Base-by-base conservation (phyloP, 2,888 invertebrate genomes). In the Drosophila mayaguana region DNA sequence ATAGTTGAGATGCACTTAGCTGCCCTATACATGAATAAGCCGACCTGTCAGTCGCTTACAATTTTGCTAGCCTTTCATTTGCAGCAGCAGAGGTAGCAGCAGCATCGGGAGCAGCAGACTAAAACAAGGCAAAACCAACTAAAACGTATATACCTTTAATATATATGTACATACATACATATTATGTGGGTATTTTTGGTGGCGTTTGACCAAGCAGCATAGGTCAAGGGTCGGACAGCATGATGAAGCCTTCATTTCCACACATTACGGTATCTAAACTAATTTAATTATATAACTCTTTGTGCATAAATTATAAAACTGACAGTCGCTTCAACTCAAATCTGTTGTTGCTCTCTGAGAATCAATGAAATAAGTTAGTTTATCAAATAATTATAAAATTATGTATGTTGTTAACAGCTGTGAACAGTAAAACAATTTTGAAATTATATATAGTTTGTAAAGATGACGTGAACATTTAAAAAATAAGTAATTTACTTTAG, bases 11-110 rank as follows among this genome's bases (percentile, higher is more conserved):
- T 60, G 25, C 59, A 40, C 14, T 11, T 40, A 5, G n/a, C 32
- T 36, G 46, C n/a, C 16, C 38, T 42, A 14, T 46, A 66, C 56
- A 60, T 61, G 67, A 67, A 67, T 54, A 60, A 70, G 45, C 51
- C 70, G 45, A 48, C 34, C 63, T 42, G 50, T 59, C 61, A 65
- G 60, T 63, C 66, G 64, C 59, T 78, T 67, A 68, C 77, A 80
- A 69, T 80, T 78, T 68, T 70, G 73, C 78, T 75, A 28, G 67
- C 63, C 75, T 68, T 78, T 75, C 80, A 80, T 78, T 80, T 78
- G 74, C 54, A 51, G 72, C 75, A 50, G 40, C 61, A 43, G 67
- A n/a, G n/a, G 48, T n/a, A 48, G 74, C 54, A 45, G 70, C 55
- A 46, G 69, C 75, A n/a, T n/a, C n/a, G n/a, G 48, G n/a, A 48